Base-by-base conservation (phyloP, 2,888 invertebrate genomes). In the Dasypogon diadema region DNA sequence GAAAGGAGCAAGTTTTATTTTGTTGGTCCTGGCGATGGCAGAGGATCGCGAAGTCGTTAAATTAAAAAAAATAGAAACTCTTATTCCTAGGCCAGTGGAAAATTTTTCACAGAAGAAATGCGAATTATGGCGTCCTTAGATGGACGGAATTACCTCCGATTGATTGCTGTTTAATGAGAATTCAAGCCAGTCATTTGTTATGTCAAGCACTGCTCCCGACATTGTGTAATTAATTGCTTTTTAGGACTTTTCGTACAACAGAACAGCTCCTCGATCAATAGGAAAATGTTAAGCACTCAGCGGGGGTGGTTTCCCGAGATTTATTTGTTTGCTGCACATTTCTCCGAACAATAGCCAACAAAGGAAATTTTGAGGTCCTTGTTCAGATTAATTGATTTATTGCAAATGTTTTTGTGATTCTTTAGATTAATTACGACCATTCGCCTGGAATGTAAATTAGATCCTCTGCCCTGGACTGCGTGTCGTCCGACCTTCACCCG, bases 161-260 rank as follows among this genome's bases (percentile, higher is more conserved):
- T 60, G 60, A 60, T 60, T 60, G 60, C 21, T 60, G 60, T 34
- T 60, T 60, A 60, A 60, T 60, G 60, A 60, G 60, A 60, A 60
- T 60, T 60, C 60, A 18, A 34, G 37, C 18, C 34, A 60, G 60
- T 60, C 60, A 60, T 60, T 60, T 60, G 60, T 60, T 60, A 60
- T 60, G 37, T 60, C 60, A 37, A 60, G 21, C 60, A 37, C 37
- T 60, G 60, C n/a, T 60, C 60, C 21, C 21, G 60, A 60, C 60
- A 37, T 60, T 60, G 60, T 60, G 37, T 60, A 60, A 60, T 60
- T 60, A 60, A 60, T 60, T 60, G 60, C 60, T 37, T 60, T 60
- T 60, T 60, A 60, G 60, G 60, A 60, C 37, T 60, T 60, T 37
- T 60, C 60, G 42, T 37, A 60, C 37, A 60, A 60, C 60, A 60